Evolutionary conservation across 1,140 invertebrate species (phyloP).

Genomic region (Diuraphis noxia): DNA sequence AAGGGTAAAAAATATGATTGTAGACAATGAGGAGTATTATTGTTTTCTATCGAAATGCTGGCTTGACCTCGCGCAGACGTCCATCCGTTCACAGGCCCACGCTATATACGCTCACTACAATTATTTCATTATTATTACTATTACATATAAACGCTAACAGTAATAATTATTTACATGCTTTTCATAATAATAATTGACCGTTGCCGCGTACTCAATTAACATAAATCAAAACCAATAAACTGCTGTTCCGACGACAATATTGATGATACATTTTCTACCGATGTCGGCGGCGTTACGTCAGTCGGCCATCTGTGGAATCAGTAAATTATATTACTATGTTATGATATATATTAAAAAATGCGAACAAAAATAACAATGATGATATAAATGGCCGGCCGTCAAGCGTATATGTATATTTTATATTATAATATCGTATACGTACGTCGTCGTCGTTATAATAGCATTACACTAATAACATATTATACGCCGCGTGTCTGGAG

Average conservation of each 20-base stretch:
- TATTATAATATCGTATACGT: background rate
- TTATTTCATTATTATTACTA: background rate
- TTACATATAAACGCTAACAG: background rate
- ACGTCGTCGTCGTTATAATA: background rate
- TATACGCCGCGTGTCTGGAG: background rate
- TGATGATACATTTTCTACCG: background rate
- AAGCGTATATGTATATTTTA: background rate
- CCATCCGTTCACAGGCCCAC: background rate
- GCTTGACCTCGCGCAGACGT: background rate
- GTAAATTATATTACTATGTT: too few relatives aligned
- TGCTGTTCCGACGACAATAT: background rate
- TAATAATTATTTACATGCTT: background rate
- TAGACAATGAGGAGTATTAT: background rate
- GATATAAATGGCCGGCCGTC: background rate
- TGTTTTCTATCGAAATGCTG: background rate
- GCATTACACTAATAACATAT: constrained; percentile 9
- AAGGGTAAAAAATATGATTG: background rate
- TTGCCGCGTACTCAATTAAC: constrained; percentile 19
- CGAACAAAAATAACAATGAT: background rate
- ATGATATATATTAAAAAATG: background rate
- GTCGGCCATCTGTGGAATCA: background rate
- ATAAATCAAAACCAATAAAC: constrained; percentile 40
- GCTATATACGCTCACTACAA: background rate
- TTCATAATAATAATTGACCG: background rate
- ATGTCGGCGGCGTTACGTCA: background rate